Conservation (phyloP, 2,888 invertebrate species). For the Trissonchulus sp. region DNA sequence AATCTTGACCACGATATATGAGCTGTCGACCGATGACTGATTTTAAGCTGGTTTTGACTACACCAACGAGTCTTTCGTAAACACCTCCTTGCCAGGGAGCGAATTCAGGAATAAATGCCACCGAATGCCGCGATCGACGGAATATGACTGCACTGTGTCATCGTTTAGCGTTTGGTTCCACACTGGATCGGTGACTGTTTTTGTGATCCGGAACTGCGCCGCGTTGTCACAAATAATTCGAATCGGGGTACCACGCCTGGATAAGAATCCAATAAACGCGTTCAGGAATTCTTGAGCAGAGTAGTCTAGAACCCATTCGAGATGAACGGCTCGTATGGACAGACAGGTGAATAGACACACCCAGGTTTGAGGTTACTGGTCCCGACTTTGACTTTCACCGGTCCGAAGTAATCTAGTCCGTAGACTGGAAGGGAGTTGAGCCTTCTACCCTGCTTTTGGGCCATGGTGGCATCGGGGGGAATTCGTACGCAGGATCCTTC, state of each 20-base stretch:
- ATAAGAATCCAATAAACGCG: constrained; percentile 48
- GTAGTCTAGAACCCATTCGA: constrained; percentile 49
- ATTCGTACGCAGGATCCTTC: too few relatives aligned
- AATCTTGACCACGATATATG: too few relatives aligned
- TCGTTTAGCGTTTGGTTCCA: constrained; percentile 26
- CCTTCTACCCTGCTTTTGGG: too few relatives aligned
- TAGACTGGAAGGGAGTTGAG: too few relatives aligned
- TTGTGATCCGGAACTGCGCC: constrained; percentile 50
- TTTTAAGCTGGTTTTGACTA: too few relatives aligned
- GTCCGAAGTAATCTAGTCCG: constrained; percentile 53
- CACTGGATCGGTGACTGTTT: constrained; percentile 44
- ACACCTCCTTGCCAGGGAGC: constrained; percentile 56
- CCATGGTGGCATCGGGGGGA: too few relatives aligned
- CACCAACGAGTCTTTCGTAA: constrained; percentile 53
- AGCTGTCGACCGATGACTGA: too few relatives aligned
- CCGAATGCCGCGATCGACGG: constrained; percentile 34
- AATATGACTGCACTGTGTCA: constrained; percentile 15
- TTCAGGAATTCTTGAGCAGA: constrained; percentile 46
- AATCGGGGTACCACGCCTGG: constrained; percentile 46
- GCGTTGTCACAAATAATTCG: constrained; percentile 53
- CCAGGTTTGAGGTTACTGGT: constrained; percentile 44
- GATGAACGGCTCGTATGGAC: constrained; percentile 50
- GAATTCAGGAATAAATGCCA: constrained; percentile 52
- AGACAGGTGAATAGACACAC: constrained; percentile 53
- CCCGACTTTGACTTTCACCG: constrained; percentile 44